phyloP scores from a whole-genome alignment of 2,797 vertebrate genomes.

The Mionectes olivaceus region DNA sequence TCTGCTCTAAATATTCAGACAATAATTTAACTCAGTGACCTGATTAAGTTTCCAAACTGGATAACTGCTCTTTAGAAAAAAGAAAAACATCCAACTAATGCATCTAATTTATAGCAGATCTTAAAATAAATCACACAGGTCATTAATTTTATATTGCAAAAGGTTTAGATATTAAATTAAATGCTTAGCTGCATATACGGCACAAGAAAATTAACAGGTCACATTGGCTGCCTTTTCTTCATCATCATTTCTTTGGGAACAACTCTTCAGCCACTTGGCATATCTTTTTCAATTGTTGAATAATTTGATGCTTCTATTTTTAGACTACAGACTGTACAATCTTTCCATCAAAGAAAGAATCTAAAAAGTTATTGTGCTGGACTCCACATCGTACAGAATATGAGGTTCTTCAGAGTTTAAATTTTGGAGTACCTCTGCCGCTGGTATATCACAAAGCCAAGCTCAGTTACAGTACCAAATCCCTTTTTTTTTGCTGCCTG shows the following conservation, averaged over 20 bases:
- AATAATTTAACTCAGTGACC: slow-evolving; percentile 17
- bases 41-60: slow-evolving; percentile 26
- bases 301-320: not conserved
- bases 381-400: not conserved
- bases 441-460: not conserved
- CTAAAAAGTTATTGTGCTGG: not conserved
- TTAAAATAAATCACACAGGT: slow-evolving; percentile 22
- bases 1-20: not conserved
- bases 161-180: slow-evolving; percentile 32
- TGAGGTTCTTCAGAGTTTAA: not conserved
- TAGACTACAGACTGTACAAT: not conserved
- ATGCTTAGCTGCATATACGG: not conserved
- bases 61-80: slow-evolving; percentile 19
- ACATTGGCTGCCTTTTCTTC: not conserved
- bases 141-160: slow-evolving; percentile 30
- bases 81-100: not conserved
- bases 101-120: slow-evolving; percentile 28
- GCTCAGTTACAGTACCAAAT: not conserved
- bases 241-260: not conserved
- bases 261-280: not conserved
- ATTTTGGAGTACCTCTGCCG: not conserved
- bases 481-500: not conserved
- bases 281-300: not conserved
- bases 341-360: not conserved
- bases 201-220: slow-evolving; percentile 44